phyloP scores from a whole-genome alignment of 2,888 invertebrate genomes.

The Phrixothrix hirtus region DNA sequence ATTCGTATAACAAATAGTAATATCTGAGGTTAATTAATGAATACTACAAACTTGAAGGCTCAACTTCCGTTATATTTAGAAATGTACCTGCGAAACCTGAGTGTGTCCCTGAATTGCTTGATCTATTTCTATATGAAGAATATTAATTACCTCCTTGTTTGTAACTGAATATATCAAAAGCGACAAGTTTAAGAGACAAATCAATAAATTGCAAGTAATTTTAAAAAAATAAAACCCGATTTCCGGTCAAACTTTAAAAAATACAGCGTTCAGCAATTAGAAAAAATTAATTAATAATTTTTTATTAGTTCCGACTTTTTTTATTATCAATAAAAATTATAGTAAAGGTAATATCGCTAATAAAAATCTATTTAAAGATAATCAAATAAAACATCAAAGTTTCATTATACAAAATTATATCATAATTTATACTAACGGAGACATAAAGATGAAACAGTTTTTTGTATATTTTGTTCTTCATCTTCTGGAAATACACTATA shows the following conservation, averaged over 20 bases:
- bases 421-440: background rate
- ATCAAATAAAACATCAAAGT: background rate
- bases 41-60: slow-evolving; percentile 20
- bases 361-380: background rate
- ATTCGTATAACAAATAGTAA: too few species aligned
- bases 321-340: too few species aligned
- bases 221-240: background rate
- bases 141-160: slow-evolving; percentile 25
- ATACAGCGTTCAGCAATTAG: background rate
- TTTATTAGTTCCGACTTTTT: background rate
- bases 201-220: too few species aligned
- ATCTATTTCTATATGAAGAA: slow-evolving; percentile 28
- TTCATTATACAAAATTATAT: background rate
- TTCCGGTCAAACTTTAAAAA: background rate
- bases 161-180: slow-evolving; percentile 17
- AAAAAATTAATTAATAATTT: background rate
- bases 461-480: too few species aligned
- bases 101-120: slow-evolving; percentile 29
- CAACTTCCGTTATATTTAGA: slow-evolving; percentile 29
- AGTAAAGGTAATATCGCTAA: too few species aligned
- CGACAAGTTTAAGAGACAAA: slow-evolving; percentile 13
- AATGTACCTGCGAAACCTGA: slow-evolving; percentile 30
- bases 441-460: too few species aligned
- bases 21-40: too few species aligned
- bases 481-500: too few species aligned